These are phyloP conservation scores for Cliona cf. orientalis DNA, from an alignment of 37 sponge, comb jelly and placozoan species.

Conservation along the genomic window DNA sequence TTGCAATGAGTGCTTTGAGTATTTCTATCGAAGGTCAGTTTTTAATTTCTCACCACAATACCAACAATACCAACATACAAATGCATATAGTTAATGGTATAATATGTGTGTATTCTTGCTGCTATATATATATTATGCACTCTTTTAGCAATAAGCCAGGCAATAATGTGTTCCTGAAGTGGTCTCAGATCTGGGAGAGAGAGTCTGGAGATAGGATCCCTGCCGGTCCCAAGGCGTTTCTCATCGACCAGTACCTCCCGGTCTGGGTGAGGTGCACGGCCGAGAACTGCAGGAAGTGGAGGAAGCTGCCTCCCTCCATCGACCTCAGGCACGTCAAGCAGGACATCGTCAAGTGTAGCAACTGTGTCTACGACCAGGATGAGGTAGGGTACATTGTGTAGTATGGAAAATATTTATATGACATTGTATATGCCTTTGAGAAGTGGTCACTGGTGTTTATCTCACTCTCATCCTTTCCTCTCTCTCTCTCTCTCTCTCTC, in stretches of 20 bases:
- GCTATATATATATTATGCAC: background rate
- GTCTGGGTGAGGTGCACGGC: conserved; percentile 72
- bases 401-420: background rate
- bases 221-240: conserved; percentile 51
- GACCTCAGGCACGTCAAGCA: conserved; percentile 67
- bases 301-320: conserved; percentile 54
- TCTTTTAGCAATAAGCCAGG: conserved; percentile 64
- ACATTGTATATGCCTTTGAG: too few species aligned
- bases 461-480: background rate
- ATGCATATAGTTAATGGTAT: too few species aligned
- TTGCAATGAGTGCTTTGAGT: conserved; percentile 86
- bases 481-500: too few species aligned
- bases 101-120: background rate
- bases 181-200: conserved; percentile 55
- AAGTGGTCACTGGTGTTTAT: too few species aligned
- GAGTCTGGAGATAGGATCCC: conserved; percentile 52
- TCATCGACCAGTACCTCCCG: conserved; percentile 72
- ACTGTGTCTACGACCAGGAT: conserved; percentile 59
- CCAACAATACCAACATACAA: background rate
- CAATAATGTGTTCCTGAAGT: conserved; percentile 37
- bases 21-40: conserved; percentile 72
- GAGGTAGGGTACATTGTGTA: conserved; percentile 33
- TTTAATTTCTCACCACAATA: too few species aligned
- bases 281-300: conserved; percentile 67
- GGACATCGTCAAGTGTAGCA: conserved; percentile 55